Percentiles rank a stretch among this genome's conserved stretches.
These are phyloP conservation scores for Spea bombifrons DNA, from an alignment of 2,113 vertebrate species.

Conservation along the genomic window DNA sequence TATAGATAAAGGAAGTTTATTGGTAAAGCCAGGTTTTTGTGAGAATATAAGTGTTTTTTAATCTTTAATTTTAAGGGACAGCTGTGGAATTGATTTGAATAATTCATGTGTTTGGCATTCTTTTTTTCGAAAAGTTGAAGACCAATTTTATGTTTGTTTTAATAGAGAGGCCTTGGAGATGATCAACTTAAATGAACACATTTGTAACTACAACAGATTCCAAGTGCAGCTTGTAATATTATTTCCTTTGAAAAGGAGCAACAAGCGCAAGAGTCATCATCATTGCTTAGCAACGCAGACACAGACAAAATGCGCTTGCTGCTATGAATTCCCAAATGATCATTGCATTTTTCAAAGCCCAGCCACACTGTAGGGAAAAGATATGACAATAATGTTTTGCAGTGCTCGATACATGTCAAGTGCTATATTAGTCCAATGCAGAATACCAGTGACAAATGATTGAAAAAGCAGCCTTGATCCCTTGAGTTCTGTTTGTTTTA, in stretches of 20 bases:
- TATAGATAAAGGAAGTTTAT: no score
- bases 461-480: no score
- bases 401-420: slow-evolving; percentile 4
- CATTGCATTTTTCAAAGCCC: slow-evolving; percentile 12
- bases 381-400: slow-evolving; percentile 15
- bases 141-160: slow-evolving; percentile 22
- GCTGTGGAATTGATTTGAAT: slow-evolving; percentile 26
- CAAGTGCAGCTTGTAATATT: neutral
- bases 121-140: slow-evolving; percentile 16
- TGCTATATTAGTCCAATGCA: neutral
- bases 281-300: slow-evolving; percentile 34
- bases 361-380: neutral
- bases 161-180: slow-evolving; percentile 12
- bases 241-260: slow-evolving; percentile 24
- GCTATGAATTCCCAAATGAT: slow-evolving; percentile 25
- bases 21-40: no score
- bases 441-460: neutral
- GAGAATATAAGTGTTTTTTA: slow-evolving; percentile 11
- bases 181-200: slow-evolving; percentile 31
- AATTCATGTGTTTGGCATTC: slow-evolving; percentile 23
- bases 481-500: no score
- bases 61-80: slow-evolving; percentile 27
- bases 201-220: slow-evolving; percentile 30
- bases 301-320: slow-evolving; percentile 21
- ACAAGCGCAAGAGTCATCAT: slow-evolving; percentile 9